phyloP scores from a whole-genome alignment of 2,797 vertebrate genomes.

The Tympanoctomys barrerae region DNA sequence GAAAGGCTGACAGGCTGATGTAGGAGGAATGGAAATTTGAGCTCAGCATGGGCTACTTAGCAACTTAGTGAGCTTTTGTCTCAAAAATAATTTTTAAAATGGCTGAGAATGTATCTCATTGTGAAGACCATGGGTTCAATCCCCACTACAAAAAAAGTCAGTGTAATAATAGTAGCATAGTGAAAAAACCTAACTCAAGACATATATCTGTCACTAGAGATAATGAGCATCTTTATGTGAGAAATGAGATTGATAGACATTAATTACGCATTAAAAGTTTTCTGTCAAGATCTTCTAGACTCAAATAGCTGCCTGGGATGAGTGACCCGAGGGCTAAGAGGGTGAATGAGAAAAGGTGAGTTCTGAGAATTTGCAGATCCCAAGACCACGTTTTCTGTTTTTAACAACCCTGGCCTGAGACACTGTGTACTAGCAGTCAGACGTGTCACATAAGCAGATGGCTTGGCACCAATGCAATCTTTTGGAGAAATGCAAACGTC shows the following conservation, averaged over 20 bases:
- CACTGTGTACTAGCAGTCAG: background rate
- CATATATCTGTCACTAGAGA: conserved; percentile 50
- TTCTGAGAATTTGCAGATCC: conserved; percentile 16
- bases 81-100: background rate
- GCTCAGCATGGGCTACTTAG: background rate
- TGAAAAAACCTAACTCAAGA: background rate
- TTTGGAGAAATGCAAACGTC: background rate
- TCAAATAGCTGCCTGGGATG: conserved; percentile 43
- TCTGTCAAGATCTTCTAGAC: background rate
- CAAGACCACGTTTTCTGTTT: background rate
- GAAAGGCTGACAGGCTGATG: background rate
- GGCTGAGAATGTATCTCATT: background rate
- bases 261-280: conserved; percentile 55
- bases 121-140: background rate
- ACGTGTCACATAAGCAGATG: background rate
- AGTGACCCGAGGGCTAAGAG: conserved; percentile 3
- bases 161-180: conserved; percentile 6
- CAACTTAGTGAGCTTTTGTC: background rate
- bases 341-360: background rate
- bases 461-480: background rate
- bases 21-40: background rate
- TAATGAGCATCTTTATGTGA: conserved; percentile 56
- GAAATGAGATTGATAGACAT: conserved; percentile 50
- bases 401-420: background rate
- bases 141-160: background rate